Evolutionary conservation across 2,888 invertebrate species (phyloP), one percentile per base, ranked within the genome.

Genomic region (Drosophila percnosoma): DNA sequence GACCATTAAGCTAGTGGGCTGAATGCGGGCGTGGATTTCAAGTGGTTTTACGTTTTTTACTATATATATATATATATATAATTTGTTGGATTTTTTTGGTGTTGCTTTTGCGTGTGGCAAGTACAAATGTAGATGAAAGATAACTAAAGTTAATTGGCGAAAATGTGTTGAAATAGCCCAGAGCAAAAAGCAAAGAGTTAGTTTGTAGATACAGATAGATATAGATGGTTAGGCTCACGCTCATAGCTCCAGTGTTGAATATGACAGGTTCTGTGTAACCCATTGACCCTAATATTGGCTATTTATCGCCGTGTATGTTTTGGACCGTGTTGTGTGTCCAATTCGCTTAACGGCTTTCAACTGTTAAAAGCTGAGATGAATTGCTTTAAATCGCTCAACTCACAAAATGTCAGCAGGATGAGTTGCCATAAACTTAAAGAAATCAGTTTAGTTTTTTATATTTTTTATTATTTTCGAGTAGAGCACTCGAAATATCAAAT

Each of bases 61-160:
- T 45, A 45, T 45, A 45, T 13, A 21, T 13, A 21, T 45, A 13
- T 4, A n/a, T 4, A n/a, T n/a, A 11, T 5, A n/a, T n/a, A 5
- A 4, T 18, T 7, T 18, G 15, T n/a, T 34, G 15, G 15, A 31
- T 36, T 31, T 48, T 27, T 31, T 52, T 33, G 24, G 13, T n/a
- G 54, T 69, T 54, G 34, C 24, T 53, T n/a, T 24, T 51, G 29
- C 24, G 29, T 21, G n/a, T 6, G 34, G 24, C 51, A 36, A 48
- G 33, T 48, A 52, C 49, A 42, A 40, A 52, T 59, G 21, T 51
- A 79, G 80, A 82, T 80, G 69, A 69, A 70, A 67, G 82, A 82
- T 73, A 74, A 70, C 67, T 69, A 59, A 74, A 74, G 73, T 74
- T 81, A 80, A 81, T 81, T 81, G 82, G 77, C 76, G 48, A 70